Base-by-base conservation (phyloP, 1,140 invertebrate species). In the Procambarus virginalis region DNA sequence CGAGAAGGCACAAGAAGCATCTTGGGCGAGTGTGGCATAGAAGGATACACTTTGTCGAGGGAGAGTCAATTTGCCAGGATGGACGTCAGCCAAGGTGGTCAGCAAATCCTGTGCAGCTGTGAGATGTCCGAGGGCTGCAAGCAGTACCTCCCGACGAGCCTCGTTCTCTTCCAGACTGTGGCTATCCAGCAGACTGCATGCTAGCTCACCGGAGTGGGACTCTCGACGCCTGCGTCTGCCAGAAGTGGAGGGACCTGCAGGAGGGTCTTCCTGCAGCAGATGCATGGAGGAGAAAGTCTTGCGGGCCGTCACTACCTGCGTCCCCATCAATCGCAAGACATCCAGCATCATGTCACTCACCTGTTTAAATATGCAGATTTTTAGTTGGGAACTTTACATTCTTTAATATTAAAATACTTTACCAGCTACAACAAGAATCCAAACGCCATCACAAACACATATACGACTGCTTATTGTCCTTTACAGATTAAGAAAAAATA, bases 1-100 rank as follows among this genome's bases (percentile, higher is more conserved):
- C 10, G 68, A 48, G 80, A 82, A 82, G 80, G 80, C 80, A 82
- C 80, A 82, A 34, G 60, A 14, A 9, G 68, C 80, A 68, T 82
- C 80, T 8, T 48, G 5, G 20, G 60, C 48, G 6, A 82, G 58
- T 34, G 14, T 8, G 68, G 80, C 46, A 10, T 34, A 82, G 10
- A 82, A 45, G 1, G 22, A 34, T 5, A 14, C 6, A 20, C 34
- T 82, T 3, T 64, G 45, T n/a, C 17, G 46, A 48, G 34, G 58
- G 68, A 82, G 34, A 49, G 68, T 20, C 22, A 82, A 48, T 10
- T 14, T 60, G 12, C 34, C 45, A 48, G 80, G 22, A 20, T 64
- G 22, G 20, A 46, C 58, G 2, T 64, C 34, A 46, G 58, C 51
- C 9, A 82, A 48, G 9, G 68, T 48, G 17, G 2, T 68, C n/a